A percentile compares a stretch with the other conserved stretches of the same genome.
phyloP scores from a whole-genome alignment of 2,113 vertebrate genomes.

The Vimba vimba region DNA sequence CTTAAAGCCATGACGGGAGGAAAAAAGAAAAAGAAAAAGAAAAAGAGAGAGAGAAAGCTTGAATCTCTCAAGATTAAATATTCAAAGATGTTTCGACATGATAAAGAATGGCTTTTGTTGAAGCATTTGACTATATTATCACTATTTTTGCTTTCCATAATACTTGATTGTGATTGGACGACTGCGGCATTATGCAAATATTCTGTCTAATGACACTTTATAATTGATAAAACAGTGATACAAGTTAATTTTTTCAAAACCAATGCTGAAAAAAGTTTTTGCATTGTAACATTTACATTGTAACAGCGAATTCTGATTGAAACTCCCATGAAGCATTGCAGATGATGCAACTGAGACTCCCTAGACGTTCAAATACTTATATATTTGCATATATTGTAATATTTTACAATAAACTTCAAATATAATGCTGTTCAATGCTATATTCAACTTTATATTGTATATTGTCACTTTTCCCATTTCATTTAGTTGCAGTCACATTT shows the following conservation, averaged over 20 bases:
- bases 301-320: not conserved
- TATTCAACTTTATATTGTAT: not conserved
- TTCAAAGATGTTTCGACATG: slow-evolving; percentile 19
- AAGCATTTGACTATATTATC: not conserved
- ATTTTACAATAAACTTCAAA: not conserved
- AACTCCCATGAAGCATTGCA: not conserved
- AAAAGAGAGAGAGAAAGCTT: slow-evolving; percentile 7
- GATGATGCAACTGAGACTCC: too few relatives aligned
- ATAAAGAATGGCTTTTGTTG: not conserved
- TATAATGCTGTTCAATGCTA: not conserved
- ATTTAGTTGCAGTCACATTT: not conserved
- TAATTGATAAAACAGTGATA: not conserved
- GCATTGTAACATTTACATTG: too few relatives aligned
- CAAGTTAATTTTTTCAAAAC: not conserved
- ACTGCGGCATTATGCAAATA: too few relatives aligned
- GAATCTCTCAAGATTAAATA: slow-evolving; percentile 9
- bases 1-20: not conserved
- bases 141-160: not conserved
- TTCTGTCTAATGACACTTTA: not conserved
- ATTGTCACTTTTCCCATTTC: not conserved
- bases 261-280: not conserved
- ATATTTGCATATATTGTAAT: not conserved
- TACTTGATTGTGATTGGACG: not conserved
- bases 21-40: not conserved
- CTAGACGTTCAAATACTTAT: too few relatives aligned